Conservation (phyloP, 2,113 vertebrate genomes). For the Passer montanus region DNA sequence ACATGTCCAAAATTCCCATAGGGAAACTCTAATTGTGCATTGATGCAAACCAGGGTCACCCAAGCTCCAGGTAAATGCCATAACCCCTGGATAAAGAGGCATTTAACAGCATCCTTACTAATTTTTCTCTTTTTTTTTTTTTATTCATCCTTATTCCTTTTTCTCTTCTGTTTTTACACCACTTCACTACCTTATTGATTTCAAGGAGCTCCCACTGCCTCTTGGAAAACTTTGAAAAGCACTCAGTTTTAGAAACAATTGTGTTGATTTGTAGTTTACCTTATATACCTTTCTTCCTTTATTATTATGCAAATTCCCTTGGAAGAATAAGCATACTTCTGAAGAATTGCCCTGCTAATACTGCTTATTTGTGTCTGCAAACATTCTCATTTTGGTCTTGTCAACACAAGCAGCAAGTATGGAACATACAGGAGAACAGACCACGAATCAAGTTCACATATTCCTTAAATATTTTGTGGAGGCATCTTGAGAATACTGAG, state of each 20-base stretch:
- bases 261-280: constrained; percentile 36
- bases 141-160: background rate
- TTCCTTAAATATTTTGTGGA: background rate
- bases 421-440: background rate
- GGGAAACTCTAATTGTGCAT: background rate
- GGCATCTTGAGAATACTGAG: background rate
- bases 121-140: too few species aligned
- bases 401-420: background rate
- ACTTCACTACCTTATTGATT: constrained; percentile 61
- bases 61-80: background rate
- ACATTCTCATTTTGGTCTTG: background rate
- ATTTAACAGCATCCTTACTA: background rate
- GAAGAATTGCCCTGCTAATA: constrained; percentile 16
- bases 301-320: constrained; percentile 52
- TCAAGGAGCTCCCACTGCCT: constrained; percentile 44
- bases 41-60: background rate
- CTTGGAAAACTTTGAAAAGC: constrained; percentile 40
- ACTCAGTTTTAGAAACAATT: constrained; percentile 55
- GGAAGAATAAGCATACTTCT: constrained; percentile 39
- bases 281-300: constrained; percentile 9
- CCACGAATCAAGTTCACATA: background rate
- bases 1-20: background rate
- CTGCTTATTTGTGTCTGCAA: constrained; percentile 22
- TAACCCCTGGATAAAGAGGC: background rate
- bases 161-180: constrained; percentile 8